A percentile compares a stretch with the other conserved stretches of the same genome.
Evolutionary conservation across 2,888 invertebrate genomes (phyloP).

Genomic region (Latrodectus hesperus): DNA sequence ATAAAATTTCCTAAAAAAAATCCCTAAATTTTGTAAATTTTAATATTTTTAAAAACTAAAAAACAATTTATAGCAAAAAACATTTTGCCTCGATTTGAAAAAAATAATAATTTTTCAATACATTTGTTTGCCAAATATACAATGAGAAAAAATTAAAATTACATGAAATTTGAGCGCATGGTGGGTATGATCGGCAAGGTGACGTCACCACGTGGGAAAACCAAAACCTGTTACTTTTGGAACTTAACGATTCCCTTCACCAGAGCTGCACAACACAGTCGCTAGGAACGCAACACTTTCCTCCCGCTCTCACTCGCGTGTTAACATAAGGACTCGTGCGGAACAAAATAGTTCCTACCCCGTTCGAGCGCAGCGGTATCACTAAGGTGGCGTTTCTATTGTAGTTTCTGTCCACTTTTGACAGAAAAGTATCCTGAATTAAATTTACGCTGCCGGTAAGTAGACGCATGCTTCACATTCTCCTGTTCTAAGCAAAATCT

Average conservation of each 20-base stretch:
- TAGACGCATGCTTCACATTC: neutral
- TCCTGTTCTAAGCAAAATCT: too few relatives aligned
- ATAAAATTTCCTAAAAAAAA: too few relatives aligned
- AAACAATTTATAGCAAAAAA: too few relatives aligned
- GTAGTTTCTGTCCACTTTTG: slow-evolving; percentile 19
- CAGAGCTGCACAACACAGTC: slow-evolving; percentile 37
- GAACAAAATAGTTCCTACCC: slow-evolving; percentile 9
- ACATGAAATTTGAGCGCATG: slow-evolving; percentile 1
- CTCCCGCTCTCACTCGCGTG: slow-evolving; percentile 42
- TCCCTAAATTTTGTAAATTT: too few relatives aligned
- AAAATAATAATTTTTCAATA: too few relatives aligned
- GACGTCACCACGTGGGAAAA: slow-evolving; percentile 71
- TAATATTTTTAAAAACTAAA: too few relatives aligned
- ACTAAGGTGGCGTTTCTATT: slow-evolving; percentile 22
- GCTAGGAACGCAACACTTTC: slow-evolving; percentile 54
- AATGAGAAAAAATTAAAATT: neutral
- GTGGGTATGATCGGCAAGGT: slow-evolving; percentile 66
- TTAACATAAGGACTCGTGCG: slow-evolving; percentile 19
- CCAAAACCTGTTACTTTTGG: slow-evolving; percentile 69
- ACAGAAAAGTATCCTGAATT: slow-evolving; percentile 4
- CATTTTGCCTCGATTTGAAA: too few relatives aligned
- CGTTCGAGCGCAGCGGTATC: neutral
- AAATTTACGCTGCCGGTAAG: neutral
- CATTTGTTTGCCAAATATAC: too few relatives aligned
- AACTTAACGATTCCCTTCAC: slow-evolving; percentile 42